phyloP scores from a whole-genome alignment of 2,113 vertebrate species.

The Lanius ludovicianus region DNA sequence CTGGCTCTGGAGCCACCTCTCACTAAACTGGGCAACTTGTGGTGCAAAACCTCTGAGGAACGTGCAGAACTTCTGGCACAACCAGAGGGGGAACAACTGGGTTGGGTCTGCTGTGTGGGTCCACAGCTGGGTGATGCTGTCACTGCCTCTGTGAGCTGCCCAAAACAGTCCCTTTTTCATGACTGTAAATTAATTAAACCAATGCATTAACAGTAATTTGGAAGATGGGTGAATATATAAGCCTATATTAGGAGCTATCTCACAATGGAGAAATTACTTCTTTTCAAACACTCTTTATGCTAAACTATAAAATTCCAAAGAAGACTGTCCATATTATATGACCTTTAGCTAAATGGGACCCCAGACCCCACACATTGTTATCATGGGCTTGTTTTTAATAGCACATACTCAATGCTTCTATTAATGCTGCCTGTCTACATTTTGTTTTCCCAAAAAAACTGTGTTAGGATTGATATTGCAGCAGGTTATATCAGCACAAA shows the following conservation, averaged over 20 bases:
- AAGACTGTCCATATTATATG: background rate
- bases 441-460: background rate
- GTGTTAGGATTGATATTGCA: background rate
- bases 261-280: background rate
- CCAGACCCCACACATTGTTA: background rate
- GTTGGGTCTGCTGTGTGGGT: rapidly evolving
- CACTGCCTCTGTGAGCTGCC: background rate
- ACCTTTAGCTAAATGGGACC: background rate
- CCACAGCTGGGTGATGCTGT: background rate
- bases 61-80: background rate
- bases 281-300: background rate
- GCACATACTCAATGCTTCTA: background rate
- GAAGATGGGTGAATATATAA: background rate
- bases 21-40: background rate
- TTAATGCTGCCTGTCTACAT: background rate
- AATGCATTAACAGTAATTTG: background rate
- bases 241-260: background rate
- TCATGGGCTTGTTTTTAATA: background rate
- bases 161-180: rapidly evolving
- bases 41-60: background rate
- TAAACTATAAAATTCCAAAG: background rate
- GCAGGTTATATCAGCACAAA: background rate
- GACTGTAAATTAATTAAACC: background rate
- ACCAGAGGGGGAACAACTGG: background rate
- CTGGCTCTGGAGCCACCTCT: background rate